These are phyloP conservation scores for Plecotus auritus DNA, from an alignment of 2,113 vertebrate genomes.

Conservation along the genomic window DNA sequence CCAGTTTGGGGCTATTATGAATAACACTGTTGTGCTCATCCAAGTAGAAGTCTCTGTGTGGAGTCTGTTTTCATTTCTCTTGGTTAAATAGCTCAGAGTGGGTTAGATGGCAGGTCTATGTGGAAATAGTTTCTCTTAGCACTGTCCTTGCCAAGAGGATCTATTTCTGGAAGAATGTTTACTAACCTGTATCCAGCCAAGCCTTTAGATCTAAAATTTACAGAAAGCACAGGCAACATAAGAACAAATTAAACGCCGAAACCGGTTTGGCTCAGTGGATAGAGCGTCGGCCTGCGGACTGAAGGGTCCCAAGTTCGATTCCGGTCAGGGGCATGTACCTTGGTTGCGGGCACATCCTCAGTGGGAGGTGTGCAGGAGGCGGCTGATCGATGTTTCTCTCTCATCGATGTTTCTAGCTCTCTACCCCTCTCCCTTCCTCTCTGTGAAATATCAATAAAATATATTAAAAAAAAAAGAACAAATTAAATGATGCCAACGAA, in stretches of 20 bases:
- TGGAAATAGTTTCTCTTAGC: background rate
- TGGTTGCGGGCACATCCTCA: too few species aligned
- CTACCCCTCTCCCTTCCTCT: too few species aligned
- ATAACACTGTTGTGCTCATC: background rate
- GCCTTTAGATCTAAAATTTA: background rate
- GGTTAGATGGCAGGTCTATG: background rate
- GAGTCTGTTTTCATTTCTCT: background rate
- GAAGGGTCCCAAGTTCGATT: too few species aligned
- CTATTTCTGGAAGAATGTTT: background rate
- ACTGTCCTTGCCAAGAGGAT: background rate
- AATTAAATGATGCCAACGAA: background rate
- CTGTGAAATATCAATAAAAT: too few species aligned
- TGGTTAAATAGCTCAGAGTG: background rate
- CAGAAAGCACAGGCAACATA: background rate
- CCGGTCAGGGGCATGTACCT: too few species aligned
- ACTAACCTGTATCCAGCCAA: background rate
- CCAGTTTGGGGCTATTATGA: background rate
- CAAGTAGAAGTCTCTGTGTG: background rate
- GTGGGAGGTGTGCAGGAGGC: too few species aligned
- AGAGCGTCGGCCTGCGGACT: too few species aligned
- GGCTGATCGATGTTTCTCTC: too few species aligned
- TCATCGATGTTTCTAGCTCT: too few species aligned
- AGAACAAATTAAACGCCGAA: background rate
- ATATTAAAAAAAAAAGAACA: too few species aligned
- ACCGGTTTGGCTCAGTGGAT: too few species aligned